phyloP scores from a whole-genome alignment of 2,113 vertebrate genomes.

The Varanus salvator region DNA sequence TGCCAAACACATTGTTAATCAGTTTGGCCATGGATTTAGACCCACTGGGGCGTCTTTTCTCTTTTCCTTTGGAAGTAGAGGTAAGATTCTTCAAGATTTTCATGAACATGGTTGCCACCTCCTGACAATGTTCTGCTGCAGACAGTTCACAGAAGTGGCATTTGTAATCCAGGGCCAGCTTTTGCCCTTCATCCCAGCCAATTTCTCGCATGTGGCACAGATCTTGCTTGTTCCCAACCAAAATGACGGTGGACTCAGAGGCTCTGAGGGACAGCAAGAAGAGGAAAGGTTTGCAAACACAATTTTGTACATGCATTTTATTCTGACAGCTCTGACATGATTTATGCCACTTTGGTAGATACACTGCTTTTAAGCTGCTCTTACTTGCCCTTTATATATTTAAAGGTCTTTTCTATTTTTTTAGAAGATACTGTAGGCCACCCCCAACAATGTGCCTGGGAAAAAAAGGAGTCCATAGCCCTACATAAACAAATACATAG shows the following conservation, averaged over 20 bases:
- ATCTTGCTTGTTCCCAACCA: conserved; percentile 93
- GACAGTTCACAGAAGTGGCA: conserved; percentile 91
- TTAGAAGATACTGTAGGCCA: background rate
- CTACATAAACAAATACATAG: background rate
- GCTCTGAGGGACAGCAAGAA: conserved; percentile 72
- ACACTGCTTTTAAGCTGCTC: background rate
- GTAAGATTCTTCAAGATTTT: conserved; percentile 79
- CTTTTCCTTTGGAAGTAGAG: conserved; percentile 79
- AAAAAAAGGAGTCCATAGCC: background rate
- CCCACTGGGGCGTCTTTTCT: conserved; percentile 84
- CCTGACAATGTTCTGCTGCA: conserved; percentile 87
- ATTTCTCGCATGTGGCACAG: conserved; percentile 87
- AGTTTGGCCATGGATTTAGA: conserved; percentile 89
- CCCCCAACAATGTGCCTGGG: background rate
- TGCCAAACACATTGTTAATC: conserved; percentile 90
- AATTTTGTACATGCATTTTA: background rate
- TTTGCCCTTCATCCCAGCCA: conserved; percentile 84
- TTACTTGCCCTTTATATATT: background rate
- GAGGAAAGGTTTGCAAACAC: background rate
- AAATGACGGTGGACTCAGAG: conserved; percentile 75
- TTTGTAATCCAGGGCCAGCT: conserved; percentile 79
- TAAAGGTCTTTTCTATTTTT: background rate
- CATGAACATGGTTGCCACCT: conserved; percentile 85
- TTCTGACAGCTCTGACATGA: background rate
- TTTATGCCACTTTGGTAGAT: background rate